phyloP scores from a whole-genome alignment of 2,888 invertebrate species.

The Bombylius discolor region DNA sequence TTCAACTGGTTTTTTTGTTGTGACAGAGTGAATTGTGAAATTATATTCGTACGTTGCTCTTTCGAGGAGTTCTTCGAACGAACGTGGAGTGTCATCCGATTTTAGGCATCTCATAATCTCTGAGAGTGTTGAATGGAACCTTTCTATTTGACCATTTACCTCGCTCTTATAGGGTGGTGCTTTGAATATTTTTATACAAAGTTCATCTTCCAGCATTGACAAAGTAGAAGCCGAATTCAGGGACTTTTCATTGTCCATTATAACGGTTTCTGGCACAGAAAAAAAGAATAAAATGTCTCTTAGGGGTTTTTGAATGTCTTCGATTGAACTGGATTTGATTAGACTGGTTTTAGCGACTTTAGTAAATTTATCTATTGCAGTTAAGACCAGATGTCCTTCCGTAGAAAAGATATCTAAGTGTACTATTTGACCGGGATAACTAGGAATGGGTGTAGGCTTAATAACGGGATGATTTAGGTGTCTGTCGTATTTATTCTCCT shows the following conservation, averaged over 20 bases:
- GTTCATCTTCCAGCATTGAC: constrained; percentile 12
- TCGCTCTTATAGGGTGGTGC: constrained; percentile 12
- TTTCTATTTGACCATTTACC: constrained; percentile 11
- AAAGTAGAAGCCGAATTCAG: constrained; percentile 2
- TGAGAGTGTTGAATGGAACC: constrained; percentile 14
- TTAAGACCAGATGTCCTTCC: not conserved
- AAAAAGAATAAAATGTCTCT: not conserved
- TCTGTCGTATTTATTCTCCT: constrained; percentile 1
- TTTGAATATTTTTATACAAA: constrained; percentile 12
- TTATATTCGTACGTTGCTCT: constrained; percentile 5
- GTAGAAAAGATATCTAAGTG: not conserved
- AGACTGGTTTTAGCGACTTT: not conserved
- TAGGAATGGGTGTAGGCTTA: not conserved
- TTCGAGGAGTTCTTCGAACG: constrained; percentile 11
- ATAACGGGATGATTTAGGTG: constrained; percentile 6
- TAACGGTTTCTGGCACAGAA: not conserved
- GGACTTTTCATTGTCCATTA: not conserved
- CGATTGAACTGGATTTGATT: not conserved
- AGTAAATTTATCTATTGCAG: not conserved
- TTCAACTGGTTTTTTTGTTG: constrained; percentile 12
- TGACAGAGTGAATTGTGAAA: constrained; percentile 11
- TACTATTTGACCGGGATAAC: not conserved
- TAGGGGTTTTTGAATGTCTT: not conserved
- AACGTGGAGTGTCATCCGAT: constrained; percentile 3
- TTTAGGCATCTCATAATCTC: constrained; percentile 15